Base-by-base conservation (phyloP, 2,113 vertebrate species). In the Phainopepla nitens region DNA sequence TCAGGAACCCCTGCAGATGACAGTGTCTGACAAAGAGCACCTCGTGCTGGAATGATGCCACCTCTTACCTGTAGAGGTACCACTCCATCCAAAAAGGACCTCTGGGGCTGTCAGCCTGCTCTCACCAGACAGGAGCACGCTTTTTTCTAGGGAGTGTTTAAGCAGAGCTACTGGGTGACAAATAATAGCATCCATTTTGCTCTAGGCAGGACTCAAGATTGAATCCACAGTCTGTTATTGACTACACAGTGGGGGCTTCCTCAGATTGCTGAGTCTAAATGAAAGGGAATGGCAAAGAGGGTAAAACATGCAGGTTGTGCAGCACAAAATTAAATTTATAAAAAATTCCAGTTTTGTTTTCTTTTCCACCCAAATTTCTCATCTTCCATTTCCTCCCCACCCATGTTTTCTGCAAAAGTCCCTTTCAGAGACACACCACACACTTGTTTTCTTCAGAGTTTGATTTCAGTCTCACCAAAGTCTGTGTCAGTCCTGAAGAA, bases 51-150 rank as follows among this genome's bases (percentile, higher is more conserved):
- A 96, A 82, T 41, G 18, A 68, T 94, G 87, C 87, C 95, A 80
- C 91, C 72, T 96, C 73, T 94, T 72, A 60, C 91, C 87, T 92
- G 89, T 12, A 94, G 83, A 92, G 69, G 83, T 94, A 76, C 69
- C n/a, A 68, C 51, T 89, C 58, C 51, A 51, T 49, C 69, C 93
- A 89, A 56, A 33, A 68, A 56, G 56, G 65, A 57, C 73, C 53
- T 57, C 66, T 85, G 60, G n/a, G 35, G 36, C 66, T 33, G 35
- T 24, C 79, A 88, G 54, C n/a, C 45, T 72, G 50, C 16, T 70
- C 54, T 82, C 68, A 28, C 23, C 42, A 77, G 50, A 20, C 50
- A 73, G 56, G 16, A 90, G 22, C 39, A 22, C 6, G 3, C 42
- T 54, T 27, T 89, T 60, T 79, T 65, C 45, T 29, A 58, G 0